Evolutionary conservation across 2,113 vertebrate genomes (phyloP).

Genomic region (Dipodomys stephensi): DNA sequence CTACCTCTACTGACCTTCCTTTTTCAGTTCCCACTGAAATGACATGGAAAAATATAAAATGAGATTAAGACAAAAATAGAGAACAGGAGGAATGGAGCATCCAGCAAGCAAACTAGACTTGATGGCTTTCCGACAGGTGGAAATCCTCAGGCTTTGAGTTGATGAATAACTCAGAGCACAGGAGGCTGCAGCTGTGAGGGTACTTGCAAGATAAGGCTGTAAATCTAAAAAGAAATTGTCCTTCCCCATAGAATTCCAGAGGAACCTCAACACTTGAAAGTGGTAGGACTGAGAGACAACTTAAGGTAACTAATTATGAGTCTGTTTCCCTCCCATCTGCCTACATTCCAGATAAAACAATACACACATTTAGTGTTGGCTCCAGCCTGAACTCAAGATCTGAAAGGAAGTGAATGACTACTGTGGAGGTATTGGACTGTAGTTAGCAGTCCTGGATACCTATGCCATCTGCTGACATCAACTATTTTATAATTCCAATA

Average conservation of each 20-base stretch:
- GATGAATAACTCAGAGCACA: not conserved
- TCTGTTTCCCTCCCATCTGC: not conserved
- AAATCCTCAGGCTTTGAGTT: not conserved
- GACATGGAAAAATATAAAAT: not conserved
- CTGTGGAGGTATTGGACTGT: not conserved
- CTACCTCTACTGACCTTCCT: not conserved
- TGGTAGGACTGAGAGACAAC: not conserved
- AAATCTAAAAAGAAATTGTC: not conserved
- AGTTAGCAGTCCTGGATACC: not conserved
- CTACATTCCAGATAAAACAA: not conserved
- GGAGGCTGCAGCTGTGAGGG: not conserved
- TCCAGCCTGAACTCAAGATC: not conserved
- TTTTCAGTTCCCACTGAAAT: slow-evolving; percentile 13
- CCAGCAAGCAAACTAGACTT: not conserved
- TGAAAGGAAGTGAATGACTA: not conserved
- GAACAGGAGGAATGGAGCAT: not conserved
- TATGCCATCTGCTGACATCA: not conserved
- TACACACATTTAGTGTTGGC: not conserved
- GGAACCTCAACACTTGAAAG: not conserved
- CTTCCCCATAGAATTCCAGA: not conserved
- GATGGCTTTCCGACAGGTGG: not conserved
- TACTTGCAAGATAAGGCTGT: too few species aligned
- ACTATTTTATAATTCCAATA: not conserved
- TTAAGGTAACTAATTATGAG: not conserved
- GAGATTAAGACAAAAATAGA: not conserved